These are phyloP conservation scores for Holothuria scabra DNA, from an alignment of 53 echinoderm and acorn worm genomes.

Conservation along the genomic window DNA sequence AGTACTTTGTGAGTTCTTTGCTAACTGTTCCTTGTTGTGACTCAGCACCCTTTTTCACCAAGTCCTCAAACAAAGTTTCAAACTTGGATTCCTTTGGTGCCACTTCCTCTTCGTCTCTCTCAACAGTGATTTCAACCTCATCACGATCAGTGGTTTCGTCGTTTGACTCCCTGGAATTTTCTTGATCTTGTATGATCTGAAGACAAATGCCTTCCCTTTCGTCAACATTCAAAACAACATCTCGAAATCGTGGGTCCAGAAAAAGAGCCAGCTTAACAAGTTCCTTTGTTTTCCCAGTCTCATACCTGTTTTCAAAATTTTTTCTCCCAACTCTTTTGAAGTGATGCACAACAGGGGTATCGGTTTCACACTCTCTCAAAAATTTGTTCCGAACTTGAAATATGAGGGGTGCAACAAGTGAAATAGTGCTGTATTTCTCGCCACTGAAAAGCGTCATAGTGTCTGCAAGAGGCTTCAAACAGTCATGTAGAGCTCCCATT, in stretches of 20 bases:
- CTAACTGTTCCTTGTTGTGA: background rate
- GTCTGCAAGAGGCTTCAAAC: background rate
- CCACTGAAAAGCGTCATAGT: background rate
- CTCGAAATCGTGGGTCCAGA: background rate
- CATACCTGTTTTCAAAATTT: background rate
- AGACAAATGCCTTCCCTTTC: background rate
- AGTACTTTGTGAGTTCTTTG: background rate
- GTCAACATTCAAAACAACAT: background rate
- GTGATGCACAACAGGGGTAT: conserved; percentile 1
- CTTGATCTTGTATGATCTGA: no score
- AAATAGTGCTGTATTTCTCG: background rate
- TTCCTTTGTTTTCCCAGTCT: background rate
- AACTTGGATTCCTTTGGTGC: background rate
- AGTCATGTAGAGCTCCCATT: background rate
- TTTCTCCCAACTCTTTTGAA: background rate
- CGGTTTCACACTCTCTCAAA: background rate
- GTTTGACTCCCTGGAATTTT: background rate
- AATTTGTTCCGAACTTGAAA: background rate
- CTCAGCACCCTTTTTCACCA: background rate
- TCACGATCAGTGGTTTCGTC: background rate
- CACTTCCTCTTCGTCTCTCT: background rate
- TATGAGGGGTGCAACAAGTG: background rate
- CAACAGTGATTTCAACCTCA: background rate
- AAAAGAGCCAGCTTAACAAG: background rate
- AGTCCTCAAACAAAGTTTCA: background rate